phyloP scores from a whole-genome alignment of 2,888 invertebrate genomes.

The Timema cristinae region DNA sequence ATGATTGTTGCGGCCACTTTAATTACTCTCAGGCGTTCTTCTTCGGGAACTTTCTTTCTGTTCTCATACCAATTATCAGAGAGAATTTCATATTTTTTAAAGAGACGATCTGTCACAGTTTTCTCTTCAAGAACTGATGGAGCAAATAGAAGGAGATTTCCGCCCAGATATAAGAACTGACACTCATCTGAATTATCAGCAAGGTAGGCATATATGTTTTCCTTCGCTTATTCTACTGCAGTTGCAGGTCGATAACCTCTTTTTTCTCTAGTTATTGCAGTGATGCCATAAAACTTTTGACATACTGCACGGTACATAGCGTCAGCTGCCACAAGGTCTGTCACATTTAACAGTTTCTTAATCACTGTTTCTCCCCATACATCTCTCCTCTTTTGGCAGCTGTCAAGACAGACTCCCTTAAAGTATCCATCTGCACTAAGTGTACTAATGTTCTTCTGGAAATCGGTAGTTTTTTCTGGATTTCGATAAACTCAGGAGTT shows the following conservation, averaged over 20 bases:
- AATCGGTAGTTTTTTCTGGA: background rate
- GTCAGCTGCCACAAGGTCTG: conserved; percentile 3
- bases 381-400: background rate
- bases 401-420: background rate
- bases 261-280: background rate
- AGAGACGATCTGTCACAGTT: background rate
- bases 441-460: background rate
- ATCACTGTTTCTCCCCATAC: background rate
- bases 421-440: background rate
- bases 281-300: background rate
- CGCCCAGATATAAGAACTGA: conserved; percentile 5
- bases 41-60: background rate
- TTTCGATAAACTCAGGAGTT: background rate
- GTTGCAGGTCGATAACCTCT: background rate
- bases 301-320: background rate
- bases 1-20: background rate
- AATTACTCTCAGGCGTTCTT: background rate
- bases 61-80: conserved; percentile 2
- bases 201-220: background rate
- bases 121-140: background rate
- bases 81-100: conserved; percentile 7
- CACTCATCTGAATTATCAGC: background rate
- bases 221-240: background rate
- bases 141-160: background rate
- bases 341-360: background rate